A percentile compares a stretch with the other conserved stretches of the same genome.
Evolutionary conservation across 1,140 invertebrate species (phyloP).

Genomic region (Ips typographus): DNA sequence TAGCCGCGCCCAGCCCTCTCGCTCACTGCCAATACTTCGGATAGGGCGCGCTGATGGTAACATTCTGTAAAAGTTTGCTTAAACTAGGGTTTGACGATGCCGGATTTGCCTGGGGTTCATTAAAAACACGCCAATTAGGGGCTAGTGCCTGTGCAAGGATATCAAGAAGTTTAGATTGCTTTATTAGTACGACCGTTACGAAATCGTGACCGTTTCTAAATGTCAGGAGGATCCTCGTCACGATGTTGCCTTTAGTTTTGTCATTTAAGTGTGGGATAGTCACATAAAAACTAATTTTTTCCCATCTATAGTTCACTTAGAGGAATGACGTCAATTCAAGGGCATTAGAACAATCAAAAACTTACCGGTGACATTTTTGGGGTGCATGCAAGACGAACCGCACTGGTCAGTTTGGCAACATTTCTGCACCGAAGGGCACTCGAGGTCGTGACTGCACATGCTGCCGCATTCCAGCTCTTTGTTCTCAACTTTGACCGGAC

Average conservation of each 20-base stretch:
- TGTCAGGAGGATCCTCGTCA: constrained; percentile 8
- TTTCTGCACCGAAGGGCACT: constrained; percentile 77
- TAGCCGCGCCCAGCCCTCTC: constrained; percentile 79
- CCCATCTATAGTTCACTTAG: background rate
- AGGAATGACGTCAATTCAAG: background rate
- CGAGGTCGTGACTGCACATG: constrained; percentile 72
- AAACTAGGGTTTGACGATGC: too few species aligned
- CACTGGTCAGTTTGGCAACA: constrained; percentile 73
- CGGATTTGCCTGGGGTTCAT: too few species aligned
- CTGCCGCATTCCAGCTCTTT: constrained; percentile 59
- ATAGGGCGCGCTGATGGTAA: constrained; percentile 72
- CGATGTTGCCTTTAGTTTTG: background rate
- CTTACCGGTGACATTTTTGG: constrained; percentile 66
- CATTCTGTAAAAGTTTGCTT: constrained; percentile 56
- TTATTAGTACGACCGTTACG: constrained; percentile 12
- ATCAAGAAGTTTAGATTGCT: constrained; percentile 21
- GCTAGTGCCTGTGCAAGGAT: constrained; percentile 1
- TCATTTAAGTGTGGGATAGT: too few species aligned
- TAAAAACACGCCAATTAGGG: background rate
- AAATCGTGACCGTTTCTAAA: constrained; percentile 15
- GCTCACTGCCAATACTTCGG: constrained; percentile 73
- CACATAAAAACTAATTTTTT: background rate
- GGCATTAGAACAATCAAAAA: constrained; percentile 15
- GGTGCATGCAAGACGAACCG: constrained; percentile 67
- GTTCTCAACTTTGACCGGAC: constrained; percentile 58